A percentile compares a stretch with the other conserved stretches of the same genome.
Conservation (phyloP, 1,140 invertebrate species). For the Oscheius sp. region DNA sequence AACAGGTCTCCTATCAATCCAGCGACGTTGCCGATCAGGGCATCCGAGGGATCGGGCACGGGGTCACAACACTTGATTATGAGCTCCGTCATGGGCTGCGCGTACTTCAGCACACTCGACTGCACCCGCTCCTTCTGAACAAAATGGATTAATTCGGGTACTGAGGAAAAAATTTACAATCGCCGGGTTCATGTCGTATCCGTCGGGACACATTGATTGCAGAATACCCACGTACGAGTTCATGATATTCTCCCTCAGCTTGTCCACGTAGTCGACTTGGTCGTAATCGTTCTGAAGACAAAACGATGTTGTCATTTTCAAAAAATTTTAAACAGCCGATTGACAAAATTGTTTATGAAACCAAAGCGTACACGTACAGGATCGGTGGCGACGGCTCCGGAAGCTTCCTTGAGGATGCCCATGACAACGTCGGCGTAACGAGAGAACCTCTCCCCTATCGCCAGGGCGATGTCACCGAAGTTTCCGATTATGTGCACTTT, state of each 20-base stretch:
- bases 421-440: slow-evolving; percentile 48
- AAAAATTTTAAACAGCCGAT: too few relatives aligned
- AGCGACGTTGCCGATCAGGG: slow-evolving; percentile 24
- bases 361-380: slow-evolving; percentile 46
- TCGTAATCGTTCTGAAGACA: slow-evolving; percentile 58
- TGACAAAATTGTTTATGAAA: too few relatives aligned
- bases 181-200: slow-evolving; percentile 12
- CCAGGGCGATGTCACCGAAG: slow-evolving; percentile 59
- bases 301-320: too few relatives aligned
- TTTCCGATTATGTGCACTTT: slow-evolving; percentile 53
- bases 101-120: slow-evolving; percentile 6
- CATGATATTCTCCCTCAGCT: slow-evolving; percentile 53
- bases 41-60: slow-evolving; percentile 22
- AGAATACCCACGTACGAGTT: slow-evolving; percentile 56
- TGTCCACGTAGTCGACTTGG: slow-evolving; percentile 55
- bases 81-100: slow-evolving; percentile 5
- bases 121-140: slow-evolving; percentile 2
- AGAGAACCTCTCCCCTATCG: slow-evolving; percentile 49
- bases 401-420: slow-evolving; percentile 50
- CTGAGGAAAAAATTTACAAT: not conserved
- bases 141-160: not conserved
- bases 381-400: slow-evolving; percentile 47
- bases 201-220: slow-evolving; percentile 39
- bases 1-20: slow-evolving; percentile 74
- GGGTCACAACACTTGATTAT: slow-evolving; percentile 14